A percentile compares a stretch with the other conserved stretches of the same genome.
These are phyloP conservation scores for Agrypnus murinus DNA, from an alignment of 2,888 invertebrate genomes.

Conservation along the genomic window DNA sequence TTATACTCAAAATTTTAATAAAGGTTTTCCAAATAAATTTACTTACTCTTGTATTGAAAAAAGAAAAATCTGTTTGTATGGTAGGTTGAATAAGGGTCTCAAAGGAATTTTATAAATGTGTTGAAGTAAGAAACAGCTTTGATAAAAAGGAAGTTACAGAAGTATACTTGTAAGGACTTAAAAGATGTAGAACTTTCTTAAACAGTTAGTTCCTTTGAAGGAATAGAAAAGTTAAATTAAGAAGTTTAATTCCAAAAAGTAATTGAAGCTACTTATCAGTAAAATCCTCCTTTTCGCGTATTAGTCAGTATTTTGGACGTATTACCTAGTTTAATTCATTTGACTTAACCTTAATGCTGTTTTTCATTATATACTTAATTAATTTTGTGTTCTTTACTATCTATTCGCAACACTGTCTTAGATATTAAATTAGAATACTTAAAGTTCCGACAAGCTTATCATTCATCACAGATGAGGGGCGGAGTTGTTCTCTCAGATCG, in stretches of 20 bases:
- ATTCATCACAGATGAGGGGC: conserved; percentile 17
- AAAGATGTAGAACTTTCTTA: conserved; percentile 8
- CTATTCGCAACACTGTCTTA: conserved; percentile 9
- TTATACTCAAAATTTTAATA: no score
- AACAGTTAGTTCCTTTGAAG: not conserved
- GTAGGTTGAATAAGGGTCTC: not conserved
- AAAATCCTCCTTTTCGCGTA: not conserved
- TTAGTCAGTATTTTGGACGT: not conserved
- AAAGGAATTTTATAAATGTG: not conserved
- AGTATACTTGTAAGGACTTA: not conserved
- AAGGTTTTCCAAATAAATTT: no score
- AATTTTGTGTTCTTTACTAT: conserved; percentile 17
- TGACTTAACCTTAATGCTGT: conserved; percentile 1
- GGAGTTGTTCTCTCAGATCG: conserved; percentile 4
- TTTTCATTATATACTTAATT: conserved; percentile 13
- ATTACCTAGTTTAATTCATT: not conserved
- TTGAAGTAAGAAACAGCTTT: not conserved
- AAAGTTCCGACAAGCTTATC: conserved; percentile 7
- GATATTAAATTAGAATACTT: conserved; percentile 13
- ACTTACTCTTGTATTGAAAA: not conserved
- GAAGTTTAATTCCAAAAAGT: not conserved
- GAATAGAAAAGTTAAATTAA: not conserved
- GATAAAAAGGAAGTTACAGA: not conserved
- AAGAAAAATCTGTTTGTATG: not conserved
- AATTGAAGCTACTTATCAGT: not conserved